Base-by-base conservation (phyloP, 2,113 vertebrate species). In the Picathartes gymnocephalus region DNA sequence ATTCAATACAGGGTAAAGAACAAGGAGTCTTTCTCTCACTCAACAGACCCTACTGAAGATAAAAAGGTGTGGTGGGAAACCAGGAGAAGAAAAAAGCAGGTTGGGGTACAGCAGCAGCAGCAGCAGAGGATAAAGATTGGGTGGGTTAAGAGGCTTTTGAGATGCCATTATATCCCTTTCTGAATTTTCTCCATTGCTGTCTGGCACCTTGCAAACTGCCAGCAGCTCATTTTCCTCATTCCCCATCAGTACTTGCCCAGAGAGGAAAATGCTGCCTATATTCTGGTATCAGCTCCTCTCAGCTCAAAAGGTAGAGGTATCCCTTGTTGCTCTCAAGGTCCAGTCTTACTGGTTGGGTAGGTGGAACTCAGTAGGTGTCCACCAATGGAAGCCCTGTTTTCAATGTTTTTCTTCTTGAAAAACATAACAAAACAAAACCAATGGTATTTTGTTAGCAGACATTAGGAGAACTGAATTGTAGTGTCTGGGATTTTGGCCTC, bases 401-500 rank as follows among this genome's bases (percentile, higher is more conserved):
- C 6, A 16, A 1, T 14, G 4, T 24, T 81, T 79, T 66, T 71
- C 23, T 48, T 61, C 58, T 57, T 56, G 15, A 79, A 92, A 95
- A 71, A 60, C 11, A 20, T 1, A 30, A 27, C 23, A 28, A 53
- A 74, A 40, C 40, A 54, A 39, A 70, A 74, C 10, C 48, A 48
- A 56, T 48, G 28, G 10, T 79, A 72, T 82, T 90, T 92, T 79
- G 27, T 33, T 42, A 86, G 74, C 56, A 82, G 88, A 80, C 0
- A 0, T 57, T 86, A 77, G 68, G 57, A 93, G 31, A 92, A 82
- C 39, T 65, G 74, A 80, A 81, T 54, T 77, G 71, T 54, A 61
- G 74, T 3, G 14, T 92, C 95, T 96, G 74, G 76, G 79, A 86
- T 94, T 96, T 93, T 57, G 62, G 79, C 82, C 88, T 92, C 85